Base-by-base conservation (phyloP, 2,888 invertebrate genomes). In the Carpatolechia fugitivella region DNA sequence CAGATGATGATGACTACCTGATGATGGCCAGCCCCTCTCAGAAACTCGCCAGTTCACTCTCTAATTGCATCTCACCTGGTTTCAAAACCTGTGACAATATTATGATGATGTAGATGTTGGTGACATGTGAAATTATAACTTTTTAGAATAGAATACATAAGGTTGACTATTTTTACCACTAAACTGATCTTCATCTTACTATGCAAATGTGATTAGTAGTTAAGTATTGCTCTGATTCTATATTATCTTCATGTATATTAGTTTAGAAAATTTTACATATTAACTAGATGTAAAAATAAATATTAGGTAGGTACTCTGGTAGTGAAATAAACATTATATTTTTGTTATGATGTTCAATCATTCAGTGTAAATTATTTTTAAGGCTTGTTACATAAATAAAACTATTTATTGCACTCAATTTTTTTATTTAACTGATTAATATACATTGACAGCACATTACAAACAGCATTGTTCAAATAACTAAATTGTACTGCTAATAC, bases 1-100 rank as follows among this genome's bases (percentile, higher is more conserved):
- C 72, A 0, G 91, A 91, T 47, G 91, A 91, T 3, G 90, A 91
- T 38, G 91, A 91, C 59, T 91, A 82, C 56, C 65, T 90, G 24
- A 72, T 83, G 61, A 64, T 72, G 18, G 73, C 78, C 16, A 85
- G 80, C 36, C 85, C 88, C 0, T 66, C 76, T 0, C 78, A 80
- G 56, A 78, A 72, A 61, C 56, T 84, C 30, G 78, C 82, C 3
- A 78, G 71, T 52, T 81, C 85, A 0, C 57, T 90, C 0, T 80
- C 86, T 0, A 84, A 82, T 55, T 76, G 79, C 56, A 73, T 86
- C n/a, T 81, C 85, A 0, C 85, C 90, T 0, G 90, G 90, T 0
- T 90, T 90, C 55, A 81, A 75, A 61, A 80, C 80, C 1, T 83
- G 85, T 66, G 86, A 86, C 40, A 79, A 69, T 65, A 73, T 80